Conservation (phyloP, 2,113 vertebrate species). For the Ardeotis arabs region DNA sequence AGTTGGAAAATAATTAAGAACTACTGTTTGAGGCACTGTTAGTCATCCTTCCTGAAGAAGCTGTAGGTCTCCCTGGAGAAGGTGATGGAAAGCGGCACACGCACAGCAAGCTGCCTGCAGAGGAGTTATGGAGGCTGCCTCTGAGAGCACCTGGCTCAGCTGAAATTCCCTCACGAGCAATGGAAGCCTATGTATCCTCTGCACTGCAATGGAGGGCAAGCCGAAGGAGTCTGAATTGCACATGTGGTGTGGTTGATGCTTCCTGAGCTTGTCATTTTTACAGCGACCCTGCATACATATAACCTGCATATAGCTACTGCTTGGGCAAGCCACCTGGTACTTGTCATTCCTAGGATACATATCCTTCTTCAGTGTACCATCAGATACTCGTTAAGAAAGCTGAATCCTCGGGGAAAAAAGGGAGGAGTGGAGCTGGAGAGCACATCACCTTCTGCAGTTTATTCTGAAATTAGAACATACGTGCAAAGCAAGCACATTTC, state of each 20-base stretch:
- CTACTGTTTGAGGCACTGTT: neutral
- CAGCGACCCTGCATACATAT: neutral
- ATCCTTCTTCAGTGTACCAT: neutral
- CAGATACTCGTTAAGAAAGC: neutral
- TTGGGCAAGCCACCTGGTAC: neutral
- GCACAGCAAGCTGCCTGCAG: neutral
- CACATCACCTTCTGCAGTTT: neutral
- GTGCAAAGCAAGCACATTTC: neutral
- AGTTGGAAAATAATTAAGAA: constrained; percentile 34
- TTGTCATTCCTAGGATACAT: neutral
- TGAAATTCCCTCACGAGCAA: neutral
- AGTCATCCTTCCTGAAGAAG: neutral
- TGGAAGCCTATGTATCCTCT: neutral
- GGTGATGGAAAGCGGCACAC: neutral
- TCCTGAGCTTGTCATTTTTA: neutral
- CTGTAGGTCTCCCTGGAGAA: neutral
- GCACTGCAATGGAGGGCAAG: neutral
- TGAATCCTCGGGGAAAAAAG: neutral
- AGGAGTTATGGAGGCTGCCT: neutral
- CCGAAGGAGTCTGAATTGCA: rapidly evolving
- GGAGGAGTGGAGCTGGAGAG: neutral
- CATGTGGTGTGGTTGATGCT: neutral
- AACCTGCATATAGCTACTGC: neutral
- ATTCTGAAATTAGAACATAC: neutral
- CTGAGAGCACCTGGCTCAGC: neutral